A percentile compares a stretch with the other conserved stretches of the same genome.
Evolutionary conservation across 2,113 vertebrate species (phyloP).

Genomic region (Muscicapa adusta): DNA sequence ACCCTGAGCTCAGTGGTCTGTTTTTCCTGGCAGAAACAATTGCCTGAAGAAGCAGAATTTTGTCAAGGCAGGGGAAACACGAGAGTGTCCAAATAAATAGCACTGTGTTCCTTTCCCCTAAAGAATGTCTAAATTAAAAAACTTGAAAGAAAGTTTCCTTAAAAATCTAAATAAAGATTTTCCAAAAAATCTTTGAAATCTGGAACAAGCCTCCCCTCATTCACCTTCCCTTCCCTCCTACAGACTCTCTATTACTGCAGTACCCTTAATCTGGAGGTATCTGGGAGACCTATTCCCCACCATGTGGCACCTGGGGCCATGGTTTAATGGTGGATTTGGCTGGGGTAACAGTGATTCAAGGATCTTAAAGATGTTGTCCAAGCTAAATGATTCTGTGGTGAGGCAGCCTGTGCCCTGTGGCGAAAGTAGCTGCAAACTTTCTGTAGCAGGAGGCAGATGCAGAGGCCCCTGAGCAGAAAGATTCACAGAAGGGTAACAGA

Average conservation of each 20-base stretch:
- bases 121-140: neutral
- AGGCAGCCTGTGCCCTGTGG: neutral
- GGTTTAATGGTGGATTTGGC: neutral
- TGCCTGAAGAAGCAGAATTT: neutral
- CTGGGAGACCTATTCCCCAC: neutral
- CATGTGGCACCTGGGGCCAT: neutral
- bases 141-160: neutral
- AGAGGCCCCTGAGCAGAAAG: neutral
- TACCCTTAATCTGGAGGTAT: neutral
- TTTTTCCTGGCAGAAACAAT: constrained; percentile 9
- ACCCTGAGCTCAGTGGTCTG: neutral
- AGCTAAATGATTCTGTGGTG: neutral
- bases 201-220: neutral
- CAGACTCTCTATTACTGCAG: neutral
- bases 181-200: neutral
- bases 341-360: neutral
- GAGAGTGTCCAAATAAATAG: neutral
- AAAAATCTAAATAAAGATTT: neutral
- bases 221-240: too few relatives aligned
- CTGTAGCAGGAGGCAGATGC: neutral
- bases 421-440: neutral
- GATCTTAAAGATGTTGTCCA: neutral
- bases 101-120: neutral
- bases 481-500: neutral
- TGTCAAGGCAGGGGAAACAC: neutral